These are phyloP conservation scores for Triplophysa tibetana DNA, from an alignment of 2,113 vertebrate species.

Conservation along the genomic window DNA sequence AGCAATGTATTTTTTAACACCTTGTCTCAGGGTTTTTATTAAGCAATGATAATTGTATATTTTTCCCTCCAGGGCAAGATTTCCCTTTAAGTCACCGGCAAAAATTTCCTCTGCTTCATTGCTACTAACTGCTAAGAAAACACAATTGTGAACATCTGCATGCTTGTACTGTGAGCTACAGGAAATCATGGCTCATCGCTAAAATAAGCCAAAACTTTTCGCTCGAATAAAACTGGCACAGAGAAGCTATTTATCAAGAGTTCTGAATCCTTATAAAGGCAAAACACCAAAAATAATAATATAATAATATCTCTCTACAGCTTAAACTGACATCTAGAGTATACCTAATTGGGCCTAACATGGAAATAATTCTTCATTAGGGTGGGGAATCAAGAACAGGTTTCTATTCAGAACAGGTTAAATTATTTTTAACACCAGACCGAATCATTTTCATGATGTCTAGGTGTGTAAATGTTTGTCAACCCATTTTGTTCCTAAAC, in stretches of 20 bases:
- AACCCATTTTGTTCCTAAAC: too few species aligned
- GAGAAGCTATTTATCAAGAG: neutral
- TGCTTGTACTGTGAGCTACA: neutral
- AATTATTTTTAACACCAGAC: too few species aligned
- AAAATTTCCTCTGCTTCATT: neutral
- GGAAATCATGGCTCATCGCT: conserved; percentile 23
- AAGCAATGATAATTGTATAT: neutral
- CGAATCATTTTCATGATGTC: too few species aligned
- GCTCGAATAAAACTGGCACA: neutral
- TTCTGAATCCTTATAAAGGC: neutral
- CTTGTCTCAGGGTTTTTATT: neutral
- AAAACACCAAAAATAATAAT: neutral
- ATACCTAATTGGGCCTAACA: neutral
- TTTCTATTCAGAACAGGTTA: too few species aligned
- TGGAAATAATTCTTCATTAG: neutral
- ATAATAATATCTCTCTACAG: neutral
- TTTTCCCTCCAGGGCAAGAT: neutral
- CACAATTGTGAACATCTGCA: neutral
- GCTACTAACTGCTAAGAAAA: neutral
- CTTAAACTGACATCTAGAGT: neutral
- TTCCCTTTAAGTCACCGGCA: neutral
- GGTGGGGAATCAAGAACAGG: too few species aligned
- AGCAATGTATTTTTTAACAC: conserved; percentile 9
- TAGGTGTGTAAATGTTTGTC: too few species aligned
- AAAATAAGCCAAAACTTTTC: conserved; percentile 20